Percentiles rank a stretch among this genome's conserved stretches.
Conservation (phyloP, 2,113 vertebrate species). For the Tonatia bakeri region DNA sequence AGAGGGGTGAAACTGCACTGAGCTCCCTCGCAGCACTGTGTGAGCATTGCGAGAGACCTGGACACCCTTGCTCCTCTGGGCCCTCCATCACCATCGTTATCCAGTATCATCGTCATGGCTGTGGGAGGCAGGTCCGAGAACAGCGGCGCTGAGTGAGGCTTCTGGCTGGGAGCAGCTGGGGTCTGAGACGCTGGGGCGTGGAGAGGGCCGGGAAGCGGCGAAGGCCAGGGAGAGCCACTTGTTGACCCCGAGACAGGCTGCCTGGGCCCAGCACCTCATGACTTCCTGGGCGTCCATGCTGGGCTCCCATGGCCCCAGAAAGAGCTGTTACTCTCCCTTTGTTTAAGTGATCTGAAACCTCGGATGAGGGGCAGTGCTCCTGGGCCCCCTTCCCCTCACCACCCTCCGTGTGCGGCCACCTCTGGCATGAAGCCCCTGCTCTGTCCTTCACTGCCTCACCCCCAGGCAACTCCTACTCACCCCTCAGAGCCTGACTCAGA, state of each 20-base stretch:
- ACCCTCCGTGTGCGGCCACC: neutral
- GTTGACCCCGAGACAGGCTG: neutral
- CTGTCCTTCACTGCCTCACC: neutral
- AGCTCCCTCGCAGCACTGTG: neutral
- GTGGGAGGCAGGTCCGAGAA: neutral
- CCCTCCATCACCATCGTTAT: neutral
- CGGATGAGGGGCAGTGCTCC: neutral
- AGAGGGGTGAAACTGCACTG: neutral
- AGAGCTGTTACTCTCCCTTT: no score
- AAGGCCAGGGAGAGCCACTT: neutral
- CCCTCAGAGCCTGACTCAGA: neutral
- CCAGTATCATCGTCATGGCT: neutral
- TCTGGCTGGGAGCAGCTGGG: neutral
- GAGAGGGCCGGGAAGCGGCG: neutral
- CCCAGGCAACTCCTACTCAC: no score
- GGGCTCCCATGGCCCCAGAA: neutral
- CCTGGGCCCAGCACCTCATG: neutral
- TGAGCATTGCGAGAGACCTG: accelerated
- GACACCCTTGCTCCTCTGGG: no score
- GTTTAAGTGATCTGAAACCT: neutral
- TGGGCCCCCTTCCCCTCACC: neutral
- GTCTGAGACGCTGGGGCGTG: neutral
- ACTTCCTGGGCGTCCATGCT: neutral
- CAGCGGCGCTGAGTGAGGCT: neutral
- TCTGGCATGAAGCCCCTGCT: neutral